phyloP scores from a whole-genome alignment of 2,888 invertebrate genomes.

The Drosophila nigricruria region DNA sequence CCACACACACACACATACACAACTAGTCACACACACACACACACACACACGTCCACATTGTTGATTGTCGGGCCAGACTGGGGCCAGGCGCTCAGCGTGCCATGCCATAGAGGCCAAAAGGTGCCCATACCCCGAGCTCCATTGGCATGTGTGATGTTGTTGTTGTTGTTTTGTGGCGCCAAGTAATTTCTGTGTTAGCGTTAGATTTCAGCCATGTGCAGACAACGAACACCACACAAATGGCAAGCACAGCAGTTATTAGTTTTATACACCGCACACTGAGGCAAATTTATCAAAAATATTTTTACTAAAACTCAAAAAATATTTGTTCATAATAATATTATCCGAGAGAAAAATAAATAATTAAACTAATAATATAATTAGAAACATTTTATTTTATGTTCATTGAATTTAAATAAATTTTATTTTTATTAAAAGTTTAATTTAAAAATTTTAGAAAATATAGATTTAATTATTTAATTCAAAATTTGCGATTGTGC shows the following conservation, averaged over 20 bases:
- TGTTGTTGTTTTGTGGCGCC: conserved; percentile 61
- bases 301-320: neutral
- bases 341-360: no score
- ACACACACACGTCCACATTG: conserved; percentile 12
- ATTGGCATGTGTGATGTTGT: conserved; percentile 41
- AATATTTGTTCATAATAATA: neutral
- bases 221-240: conserved; percentile 60
- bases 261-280: conserved; percentile 54
- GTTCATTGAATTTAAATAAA: neutral
- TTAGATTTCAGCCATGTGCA: conserved; percentile 77
- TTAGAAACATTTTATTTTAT: neutral
- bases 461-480: no score
- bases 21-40: conserved; percentile 18
- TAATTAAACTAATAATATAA: neutral
- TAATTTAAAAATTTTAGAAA: no score
- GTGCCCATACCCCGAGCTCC: conserved; percentile 59
- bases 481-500: no score
- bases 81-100: conserved; percentile 77
- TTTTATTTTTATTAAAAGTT: neutral
- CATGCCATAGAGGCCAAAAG: conserved; percentile 74
- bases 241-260: conserved; percentile 59
- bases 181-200: conserved; percentile 68
- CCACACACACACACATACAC: conserved; percentile 41
- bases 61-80: conserved; percentile 64
- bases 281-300: conserved; percentile 14